Percentiles rank a stretch among this genome's conserved stretches.
phyloP scores from a whole-genome alignment of 2,797 vertebrate genomes.

The Pseudochirops cupreus region DNA sequence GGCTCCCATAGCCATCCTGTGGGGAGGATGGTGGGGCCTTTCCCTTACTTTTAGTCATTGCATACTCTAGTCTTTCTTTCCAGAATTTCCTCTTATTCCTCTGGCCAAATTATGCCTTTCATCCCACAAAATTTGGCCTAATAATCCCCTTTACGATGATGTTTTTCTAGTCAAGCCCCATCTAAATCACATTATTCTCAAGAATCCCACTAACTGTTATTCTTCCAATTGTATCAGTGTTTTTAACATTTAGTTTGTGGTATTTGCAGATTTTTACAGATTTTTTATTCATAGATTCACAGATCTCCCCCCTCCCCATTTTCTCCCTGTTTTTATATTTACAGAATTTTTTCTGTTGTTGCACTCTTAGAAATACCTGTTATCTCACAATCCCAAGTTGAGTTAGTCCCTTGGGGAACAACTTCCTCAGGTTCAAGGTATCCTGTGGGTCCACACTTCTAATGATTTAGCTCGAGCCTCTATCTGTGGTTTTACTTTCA shows the following conservation, averaged over 20 bases:
- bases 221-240: neutral
- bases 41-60: neutral
- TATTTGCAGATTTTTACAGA: neutral
- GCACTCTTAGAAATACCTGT: neutral
- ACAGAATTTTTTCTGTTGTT: neutral
- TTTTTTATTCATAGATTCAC: neutral
- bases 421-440: neutral
- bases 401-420: neutral
- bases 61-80: neutral
- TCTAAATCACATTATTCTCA: neutral
- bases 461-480: neutral
- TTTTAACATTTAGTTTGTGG: neutral
- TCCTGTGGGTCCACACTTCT: neutral
- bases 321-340: neutral
- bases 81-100: neutral
- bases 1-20: too few relatives aligned
- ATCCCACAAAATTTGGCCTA: neutral
- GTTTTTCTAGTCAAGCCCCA: neutral
- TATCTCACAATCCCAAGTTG: neutral
- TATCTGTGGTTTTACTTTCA: neutral
- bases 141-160: neutral
- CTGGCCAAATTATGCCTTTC: neutral
- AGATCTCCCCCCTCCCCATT: too few relatives aligned
- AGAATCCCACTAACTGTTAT: neutral
- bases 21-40: too few relatives aligned